Evolutionary conservation across 2,888 invertebrate genomes (phyloP).

Genomic region (Mimas tiliae): DNA sequence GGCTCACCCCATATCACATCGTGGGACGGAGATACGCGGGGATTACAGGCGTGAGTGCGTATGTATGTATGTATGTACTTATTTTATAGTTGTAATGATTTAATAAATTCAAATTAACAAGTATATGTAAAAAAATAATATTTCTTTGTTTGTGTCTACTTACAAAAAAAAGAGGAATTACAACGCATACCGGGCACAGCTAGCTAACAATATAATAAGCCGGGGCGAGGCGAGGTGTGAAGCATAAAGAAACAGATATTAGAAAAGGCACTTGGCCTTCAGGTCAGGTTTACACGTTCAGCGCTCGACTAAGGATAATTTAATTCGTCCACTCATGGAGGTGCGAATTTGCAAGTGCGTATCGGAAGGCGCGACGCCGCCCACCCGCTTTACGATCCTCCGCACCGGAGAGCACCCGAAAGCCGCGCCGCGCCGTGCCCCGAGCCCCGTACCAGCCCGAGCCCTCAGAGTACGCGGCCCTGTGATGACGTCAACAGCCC

Average conservation of each 20-base stretch:
- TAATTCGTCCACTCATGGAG: slow-evolving; percentile 81
- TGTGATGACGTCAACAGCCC: slow-evolving; percentile 79
- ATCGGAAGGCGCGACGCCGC: slow-evolving; percentile 70
- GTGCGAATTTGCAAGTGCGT: slow-evolving; percentile 83
- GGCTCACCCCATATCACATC: no score
- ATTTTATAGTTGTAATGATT: no score
- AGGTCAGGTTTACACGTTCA: slow-evolving; percentile 66
- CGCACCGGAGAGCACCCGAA: neutral
- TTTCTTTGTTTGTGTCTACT: no score
- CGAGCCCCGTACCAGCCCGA: slow-evolving; percentile 34
- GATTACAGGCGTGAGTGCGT: no score
- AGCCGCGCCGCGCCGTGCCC: neutral
- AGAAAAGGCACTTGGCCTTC: slow-evolving; percentile 54
- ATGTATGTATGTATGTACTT: no score
- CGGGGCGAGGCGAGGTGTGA: slow-evolving; percentile 28
- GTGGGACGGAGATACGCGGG: no score
- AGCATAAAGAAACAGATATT: slow-evolving; percentile 37
- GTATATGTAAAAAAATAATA: neutral
- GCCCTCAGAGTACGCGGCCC: slow-evolving; percentile 50
- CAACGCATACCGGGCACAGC: neutral
- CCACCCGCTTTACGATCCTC: slow-evolving; percentile 36
- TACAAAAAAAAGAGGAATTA: neutral
- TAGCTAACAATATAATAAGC: neutral
- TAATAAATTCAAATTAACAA: neutral
- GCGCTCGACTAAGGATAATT: slow-evolving; percentile 68